phyloP scores from a whole-genome alignment of 2,888 invertebrate species.

The Nomada goodeniana region DNA sequence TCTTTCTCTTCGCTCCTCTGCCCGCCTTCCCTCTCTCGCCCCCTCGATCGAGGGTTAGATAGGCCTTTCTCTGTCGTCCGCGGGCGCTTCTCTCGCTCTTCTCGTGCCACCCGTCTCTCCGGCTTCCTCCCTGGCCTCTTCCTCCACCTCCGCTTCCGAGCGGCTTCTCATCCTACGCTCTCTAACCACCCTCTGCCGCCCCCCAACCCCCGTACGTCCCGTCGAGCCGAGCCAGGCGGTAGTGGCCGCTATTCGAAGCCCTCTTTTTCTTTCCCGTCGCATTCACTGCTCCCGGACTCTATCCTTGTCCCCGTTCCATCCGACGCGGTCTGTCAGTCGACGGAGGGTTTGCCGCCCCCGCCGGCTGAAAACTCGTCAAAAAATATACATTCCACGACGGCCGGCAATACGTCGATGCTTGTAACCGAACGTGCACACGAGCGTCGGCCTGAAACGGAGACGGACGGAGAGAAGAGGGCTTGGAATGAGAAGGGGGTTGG shows the following conservation, averaged over 20 bases:
- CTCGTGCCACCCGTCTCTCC: slow-evolving; percentile 34
- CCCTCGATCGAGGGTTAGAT: slow-evolving; percentile 5
- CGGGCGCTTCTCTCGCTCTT: slow-evolving; percentile 35
- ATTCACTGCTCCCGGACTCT: slow-evolving; percentile 72
- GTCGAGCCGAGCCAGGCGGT: not conserved
- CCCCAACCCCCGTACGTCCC: slow-evolving; percentile 65
- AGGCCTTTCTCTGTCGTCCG: slow-evolving; percentile 27
- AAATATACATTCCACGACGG: slow-evolving; percentile 70
- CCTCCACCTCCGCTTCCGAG: slow-evolving; percentile 49
- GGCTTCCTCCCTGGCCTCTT: slow-evolving; percentile 49
- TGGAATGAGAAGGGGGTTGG: slow-evolving; percentile 14
- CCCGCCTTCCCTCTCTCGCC: slow-evolving; percentile 27
- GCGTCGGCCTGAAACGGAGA: slow-evolving; percentile 22
- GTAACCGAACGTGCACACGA: slow-evolving; percentile 37
- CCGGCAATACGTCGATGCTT: slow-evolving; percentile 64
- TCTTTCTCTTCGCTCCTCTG: slow-evolving; percentile 29
- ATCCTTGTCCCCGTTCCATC: slow-evolving; percentile 65
- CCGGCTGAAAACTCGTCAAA: slow-evolving; percentile 72
- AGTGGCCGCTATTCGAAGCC: slow-evolving; percentile 52
- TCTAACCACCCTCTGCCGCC: slow-evolving; percentile 77
- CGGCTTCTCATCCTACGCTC: slow-evolving; percentile 29
- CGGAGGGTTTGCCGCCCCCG: slow-evolving; percentile 55
- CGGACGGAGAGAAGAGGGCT: not conserved
- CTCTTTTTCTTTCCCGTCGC: slow-evolving; percentile 75
- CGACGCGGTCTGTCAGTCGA: slow-evolving; percentile 63